phyloP scores from a whole-genome alignment of 2,888 invertebrate genomes.

The Zele albiditarsus region DNA sequence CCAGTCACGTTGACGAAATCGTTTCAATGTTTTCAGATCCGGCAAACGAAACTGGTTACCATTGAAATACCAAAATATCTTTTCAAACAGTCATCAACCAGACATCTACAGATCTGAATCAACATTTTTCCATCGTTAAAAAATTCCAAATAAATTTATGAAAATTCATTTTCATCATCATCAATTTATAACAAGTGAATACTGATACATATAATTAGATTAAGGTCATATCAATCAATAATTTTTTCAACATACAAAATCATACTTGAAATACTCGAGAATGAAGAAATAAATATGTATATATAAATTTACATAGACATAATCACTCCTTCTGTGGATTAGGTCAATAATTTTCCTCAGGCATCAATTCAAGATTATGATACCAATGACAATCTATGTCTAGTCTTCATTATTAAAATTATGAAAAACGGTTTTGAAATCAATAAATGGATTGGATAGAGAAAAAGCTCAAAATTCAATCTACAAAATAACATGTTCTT shows the following conservation, averaged over 20 bases:
- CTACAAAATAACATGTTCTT: too few relatives aligned
- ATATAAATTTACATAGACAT: neutral
- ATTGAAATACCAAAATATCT: conserved; percentile 34
- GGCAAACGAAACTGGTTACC: conserved; percentile 35
- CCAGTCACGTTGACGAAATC: conserved; percentile 23
- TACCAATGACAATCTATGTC: neutral
- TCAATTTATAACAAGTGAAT: neutral
- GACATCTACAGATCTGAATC: neutral
- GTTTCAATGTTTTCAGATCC: conserved; percentile 22
- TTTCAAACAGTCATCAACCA: conserved; percentile 2
- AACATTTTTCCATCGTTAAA: neutral
- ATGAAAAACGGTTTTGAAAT: too few relatives aligned
- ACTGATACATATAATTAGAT: neutral
- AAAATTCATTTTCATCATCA: neutral
- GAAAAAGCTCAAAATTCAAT: too few relatives aligned
- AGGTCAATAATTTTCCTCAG: conserved; percentile 15
- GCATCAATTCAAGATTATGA: conserved; percentile 12
- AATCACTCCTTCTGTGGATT: neutral
- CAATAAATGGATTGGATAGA: too few relatives aligned
- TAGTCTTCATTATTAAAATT: too few relatives aligned
- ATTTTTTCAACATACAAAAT: neutral
- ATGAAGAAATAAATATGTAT: neutral
- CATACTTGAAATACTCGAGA: neutral
- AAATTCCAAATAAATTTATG: neutral
- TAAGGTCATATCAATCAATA: neutral